Evolutionary conservation across 30 jellyfish, hydroid and myxozoan genomes (phyloP), one percentile per base, ranked within the genome.

Genomic region (Pelagia noctiluca): DNA sequence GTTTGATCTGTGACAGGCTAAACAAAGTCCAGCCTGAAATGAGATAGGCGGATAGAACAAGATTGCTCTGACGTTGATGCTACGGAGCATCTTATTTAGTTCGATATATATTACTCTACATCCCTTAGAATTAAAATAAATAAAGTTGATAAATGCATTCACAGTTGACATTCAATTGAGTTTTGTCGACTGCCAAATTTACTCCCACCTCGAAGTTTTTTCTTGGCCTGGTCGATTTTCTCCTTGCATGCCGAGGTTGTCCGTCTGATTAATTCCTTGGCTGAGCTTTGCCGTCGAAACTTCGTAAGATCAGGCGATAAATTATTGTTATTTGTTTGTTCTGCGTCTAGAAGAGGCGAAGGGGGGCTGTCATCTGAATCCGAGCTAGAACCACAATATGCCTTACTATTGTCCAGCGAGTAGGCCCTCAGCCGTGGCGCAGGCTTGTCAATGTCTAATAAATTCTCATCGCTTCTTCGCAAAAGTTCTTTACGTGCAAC

Each of bases 211-310:
- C 37, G 70, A 3, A 84, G 50, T 47, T 74, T 84, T 49, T 52
- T 73, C 36, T 84, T 84, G 72, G 95, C 95, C 37, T 33, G 72
- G 63, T 74, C 88, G 57, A 78, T 37, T 35, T 86, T 86, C 28
- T 36, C 90, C 54, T 76, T 86, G 52, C 96, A 86, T 18, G 90
- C 86, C 7, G 90, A 75, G 0, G 96, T 69, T 22, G 96, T 87
- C 21, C 89, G 89, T 16, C 91, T 70, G 1, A 87, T 25, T 26
- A 87, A 61, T 35, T 87, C 96, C 42, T 87, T 87, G 0, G 96
- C 96, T 0, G 92, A 78, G 30, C 38, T 78, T 62, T 87, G 96
- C 28, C 96, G 76, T 52, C 67, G 74, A 33, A 33, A 85, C 21
- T 38, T 38, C 73, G 71, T 72, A 36, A 80, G 83, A 32, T 35